phyloP scores from a whole-genome alignment of 2,113 vertebrate species.

The Poicephalus meyeri region DNA sequence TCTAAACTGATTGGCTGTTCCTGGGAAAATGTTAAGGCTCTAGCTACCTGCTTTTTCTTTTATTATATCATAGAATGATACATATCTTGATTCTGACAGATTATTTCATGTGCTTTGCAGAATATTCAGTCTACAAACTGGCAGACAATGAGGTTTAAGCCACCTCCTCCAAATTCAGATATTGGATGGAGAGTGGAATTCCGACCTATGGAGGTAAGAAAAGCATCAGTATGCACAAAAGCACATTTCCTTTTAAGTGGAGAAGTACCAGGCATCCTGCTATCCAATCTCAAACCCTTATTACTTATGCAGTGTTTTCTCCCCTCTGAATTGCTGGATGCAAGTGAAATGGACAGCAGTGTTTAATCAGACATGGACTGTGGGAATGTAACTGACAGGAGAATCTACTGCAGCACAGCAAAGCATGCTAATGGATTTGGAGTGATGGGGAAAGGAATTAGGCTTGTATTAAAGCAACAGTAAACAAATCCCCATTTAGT shows the following conservation, averaged over 20 bases:
- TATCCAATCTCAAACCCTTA: neutral
- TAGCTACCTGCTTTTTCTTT: neutral
- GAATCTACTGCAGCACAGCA: conserved; percentile 22
- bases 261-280: conserved; percentile 21
- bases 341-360: conserved; percentile 37
- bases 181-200: conserved; percentile 99
- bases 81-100: neutral
- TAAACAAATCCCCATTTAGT: conserved; percentile 28
- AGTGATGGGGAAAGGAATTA: conserved; percentile 10
- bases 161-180: conserved; percentile 97
- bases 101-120: conserved; percentile 72
- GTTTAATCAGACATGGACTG: conserved; percentile 25
- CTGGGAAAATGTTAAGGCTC: neutral
- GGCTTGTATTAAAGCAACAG: conserved; percentile 20
- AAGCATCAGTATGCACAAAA: neutral
- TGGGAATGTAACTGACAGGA: conserved; percentile 59
- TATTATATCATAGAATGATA: neutral
- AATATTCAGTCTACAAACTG: conserved; percentile 99
- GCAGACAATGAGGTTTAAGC: conserved; percentile 99
- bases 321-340: neutral
- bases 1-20: neutral
- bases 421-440: conserved; percentile 14
- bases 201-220: conserved; percentile 94
- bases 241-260: neutral
- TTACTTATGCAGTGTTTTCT: neutral